These are phyloP conservation scores for Chrysopilus asiliformis DNA, from an alignment of 2,888 invertebrate genomes.

Conservation along the genomic window DNA sequence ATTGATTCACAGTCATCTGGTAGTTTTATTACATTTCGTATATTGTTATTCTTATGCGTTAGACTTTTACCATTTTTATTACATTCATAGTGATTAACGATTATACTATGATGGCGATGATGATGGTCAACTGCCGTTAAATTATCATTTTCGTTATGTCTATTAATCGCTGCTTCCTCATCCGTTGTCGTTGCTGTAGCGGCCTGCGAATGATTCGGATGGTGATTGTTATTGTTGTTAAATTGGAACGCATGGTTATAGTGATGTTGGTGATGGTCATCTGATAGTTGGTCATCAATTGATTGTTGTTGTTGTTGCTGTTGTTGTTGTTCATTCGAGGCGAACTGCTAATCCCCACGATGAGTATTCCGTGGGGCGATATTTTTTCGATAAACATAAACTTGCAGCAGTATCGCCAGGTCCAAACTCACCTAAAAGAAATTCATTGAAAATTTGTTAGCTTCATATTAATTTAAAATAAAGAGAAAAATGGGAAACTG, in stretches of 20 bases:
- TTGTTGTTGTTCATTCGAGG: constrained; percentile 36
- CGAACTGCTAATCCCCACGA: constrained; percentile 52
- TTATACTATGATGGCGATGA: too few relatives aligned
- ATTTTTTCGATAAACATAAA: constrained; percentile 50
- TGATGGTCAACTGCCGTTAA: too few relatives aligned
- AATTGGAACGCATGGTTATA: constrained; percentile 33
- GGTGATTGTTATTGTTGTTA: constrained; percentile 12
- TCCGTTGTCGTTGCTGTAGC: too few relatives aligned
- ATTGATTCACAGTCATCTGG: constrained; percentile 13
- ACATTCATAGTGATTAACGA: too few relatives aligned
- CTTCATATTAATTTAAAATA: too few relatives aligned
- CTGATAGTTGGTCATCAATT: constrained; percentile 16
- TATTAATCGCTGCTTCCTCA: too few relatives aligned
- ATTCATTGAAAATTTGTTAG: background rate
- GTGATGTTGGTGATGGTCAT: constrained; percentile 29
- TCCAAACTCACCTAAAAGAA: constrained; percentile 53
- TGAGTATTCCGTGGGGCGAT: constrained; percentile 40
- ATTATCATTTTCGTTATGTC: too few relatives aligned
- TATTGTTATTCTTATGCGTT: too few relatives aligned
- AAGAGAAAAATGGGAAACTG: too few relatives aligned
- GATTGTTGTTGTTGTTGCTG: constrained; percentile 9
- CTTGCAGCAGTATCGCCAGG: constrained; percentile 49
- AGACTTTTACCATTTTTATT: too few relatives aligned
- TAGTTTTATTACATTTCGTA: constrained; percentile 11
- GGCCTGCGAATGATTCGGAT: too few relatives aligned